Conservation (phyloP, 2,113 vertebrate genomes). For the Scophthalmus maximus region DNA sequence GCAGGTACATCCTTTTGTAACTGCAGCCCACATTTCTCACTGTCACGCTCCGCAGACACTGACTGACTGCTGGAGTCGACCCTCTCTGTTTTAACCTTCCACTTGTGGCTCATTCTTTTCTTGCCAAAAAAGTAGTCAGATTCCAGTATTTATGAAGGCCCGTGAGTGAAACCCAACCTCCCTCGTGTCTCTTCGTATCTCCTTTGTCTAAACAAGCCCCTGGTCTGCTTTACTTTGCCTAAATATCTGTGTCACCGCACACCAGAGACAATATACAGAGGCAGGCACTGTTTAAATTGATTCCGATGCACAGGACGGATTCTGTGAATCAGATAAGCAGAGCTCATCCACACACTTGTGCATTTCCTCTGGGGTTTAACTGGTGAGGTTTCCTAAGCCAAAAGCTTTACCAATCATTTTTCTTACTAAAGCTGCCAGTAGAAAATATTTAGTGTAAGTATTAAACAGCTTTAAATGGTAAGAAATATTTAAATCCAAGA, state of each 20-base stretch:
- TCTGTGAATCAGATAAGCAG: not conserved
- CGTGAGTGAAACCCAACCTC: conserved; percentile 32
- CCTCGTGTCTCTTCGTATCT: conserved; percentile 34
- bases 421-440: not conserved
- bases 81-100: conserved; percentile 1
- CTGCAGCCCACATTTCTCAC: conserved; percentile 24
- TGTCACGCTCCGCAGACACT: conserved; percentile 1
- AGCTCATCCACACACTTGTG: not conserved
- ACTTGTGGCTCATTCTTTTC: conserved; percentile 17
- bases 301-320: conserved; percentile 22
- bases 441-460: not conserved
- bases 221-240: conserved; percentile 51
- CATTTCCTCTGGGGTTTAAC: not conserved
- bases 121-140: conserved; percentile 5
- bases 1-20: conserved; percentile 17
- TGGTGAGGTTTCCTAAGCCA: not conserved
- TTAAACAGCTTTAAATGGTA: not conserved
- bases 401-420: not conserved
- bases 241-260: conserved; percentile 40
- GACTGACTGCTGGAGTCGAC: not conserved
- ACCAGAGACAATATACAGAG: conserved; percentile 51
- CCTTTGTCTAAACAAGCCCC: conserved; percentile 56
- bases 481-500: not conserved
- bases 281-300: conserved; percentile 16
- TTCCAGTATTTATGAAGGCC: conserved; percentile 32